Percentiles rank a stretch among this genome's conserved stretches.
Evolutionary conservation across 2,797 vertebrate species (phyloP).

Genomic region (Hydrolagus colliei): DNA sequence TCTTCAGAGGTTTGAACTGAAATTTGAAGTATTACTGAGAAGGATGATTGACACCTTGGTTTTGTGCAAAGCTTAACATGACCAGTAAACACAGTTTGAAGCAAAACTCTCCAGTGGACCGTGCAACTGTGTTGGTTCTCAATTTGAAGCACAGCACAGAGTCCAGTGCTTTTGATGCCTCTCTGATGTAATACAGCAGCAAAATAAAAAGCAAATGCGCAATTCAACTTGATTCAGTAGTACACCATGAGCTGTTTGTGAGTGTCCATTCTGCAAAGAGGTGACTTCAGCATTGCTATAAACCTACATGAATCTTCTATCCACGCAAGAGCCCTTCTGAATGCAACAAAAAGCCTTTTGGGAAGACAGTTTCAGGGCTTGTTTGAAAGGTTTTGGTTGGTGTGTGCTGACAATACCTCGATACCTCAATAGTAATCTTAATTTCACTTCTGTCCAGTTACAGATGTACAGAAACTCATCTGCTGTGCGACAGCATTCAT

Average conservation of each 20-base stretch:
- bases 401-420: too few relatives aligned
- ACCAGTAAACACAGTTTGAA: constrained; percentile 57
- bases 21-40: constrained; percentile 60
- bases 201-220: constrained; percentile 52
- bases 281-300: neutral
- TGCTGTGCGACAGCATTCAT: too few relatives aligned
- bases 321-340: too few relatives aligned
- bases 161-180: constrained; percentile 58
- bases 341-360: too few relatives aligned
- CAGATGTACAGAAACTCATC: too few relatives aligned
- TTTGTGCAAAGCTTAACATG: constrained; percentile 69
- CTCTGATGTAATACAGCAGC: constrained; percentile 56
- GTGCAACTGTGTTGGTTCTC: constrained; percentile 59
- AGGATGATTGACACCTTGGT: constrained; percentile 72
- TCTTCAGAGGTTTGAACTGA: constrained; percentile 65
- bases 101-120: constrained; percentile 50
- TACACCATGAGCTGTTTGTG: constrained; percentile 24
- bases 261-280: neutral
- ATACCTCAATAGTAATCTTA: too few relatives aligned
- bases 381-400: too few relatives aligned
- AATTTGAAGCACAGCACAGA: constrained; percentile 41
- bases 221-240: constrained; percentile 50
- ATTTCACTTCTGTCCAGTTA: too few relatives aligned
- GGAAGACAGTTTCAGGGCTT: too few relatives aligned
- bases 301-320: neutral